phyloP scores from a whole-genome alignment of 2,888 invertebrate genomes.

The Heliothis peltigera region DNA sequence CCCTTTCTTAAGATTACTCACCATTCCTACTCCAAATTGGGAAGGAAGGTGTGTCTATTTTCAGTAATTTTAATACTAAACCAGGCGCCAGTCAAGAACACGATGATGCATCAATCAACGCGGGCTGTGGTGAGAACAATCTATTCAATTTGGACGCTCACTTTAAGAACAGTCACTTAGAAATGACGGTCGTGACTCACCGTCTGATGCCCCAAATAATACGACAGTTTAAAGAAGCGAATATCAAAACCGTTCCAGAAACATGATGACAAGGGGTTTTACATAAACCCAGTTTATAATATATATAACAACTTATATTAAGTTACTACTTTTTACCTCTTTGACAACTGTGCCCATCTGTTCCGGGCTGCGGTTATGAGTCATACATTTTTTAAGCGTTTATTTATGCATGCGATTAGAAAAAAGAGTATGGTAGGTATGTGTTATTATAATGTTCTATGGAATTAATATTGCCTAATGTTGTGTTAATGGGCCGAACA shows the following conservation, averaged over 20 bases:
- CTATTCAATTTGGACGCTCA: constrained; percentile 49
- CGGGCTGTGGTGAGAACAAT: constrained; percentile 43
- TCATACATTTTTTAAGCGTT: constrained; percentile 22
- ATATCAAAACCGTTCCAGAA: constrained; percentile 36
- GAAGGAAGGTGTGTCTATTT: constrained; percentile 20
- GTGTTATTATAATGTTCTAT: not conserved
- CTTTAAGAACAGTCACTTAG: constrained; percentile 31
- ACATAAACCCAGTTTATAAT: constrained; percentile 16
- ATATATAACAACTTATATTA: constrained; percentile 19
- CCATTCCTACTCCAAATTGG: constrained; percentile 10
- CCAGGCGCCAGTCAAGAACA: constrained; percentile 8
- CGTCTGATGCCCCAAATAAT: constrained; percentile 45
- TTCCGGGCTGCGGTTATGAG: constrained; percentile 22
- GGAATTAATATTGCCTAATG: not conserved
- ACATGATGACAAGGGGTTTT: constrained; percentile 28
- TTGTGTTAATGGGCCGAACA: no score
- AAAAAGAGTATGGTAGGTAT: not conserved
- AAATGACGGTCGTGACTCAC: constrained; percentile 51
- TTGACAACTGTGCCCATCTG: constrained; percentile 3
- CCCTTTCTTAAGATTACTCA: constrained; percentile 8
- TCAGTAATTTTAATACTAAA: constrained; percentile 13
- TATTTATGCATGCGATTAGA: not conserved
- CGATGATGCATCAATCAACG: constrained; percentile 51
- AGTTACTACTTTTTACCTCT: constrained; percentile 17
- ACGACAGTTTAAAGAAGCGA: constrained; percentile 44